These are phyloP conservation scores for Notospermus geniculatus DNA, from an alignment of 1,140 invertebrate genomes.

Conservation along the genomic window DNA sequence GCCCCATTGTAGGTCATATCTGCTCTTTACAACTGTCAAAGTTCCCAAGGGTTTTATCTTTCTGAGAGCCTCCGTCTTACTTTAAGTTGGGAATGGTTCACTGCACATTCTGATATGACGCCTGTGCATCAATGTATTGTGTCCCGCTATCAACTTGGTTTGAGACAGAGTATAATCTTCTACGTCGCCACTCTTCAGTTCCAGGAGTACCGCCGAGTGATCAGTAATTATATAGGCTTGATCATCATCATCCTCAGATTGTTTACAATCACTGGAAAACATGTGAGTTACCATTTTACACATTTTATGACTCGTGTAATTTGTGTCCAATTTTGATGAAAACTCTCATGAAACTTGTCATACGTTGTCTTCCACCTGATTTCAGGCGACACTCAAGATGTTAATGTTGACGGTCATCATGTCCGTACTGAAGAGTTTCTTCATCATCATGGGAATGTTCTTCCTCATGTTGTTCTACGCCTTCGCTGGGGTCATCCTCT, in stretches of 20 bases:
- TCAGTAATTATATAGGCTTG: conserved; percentile 88
- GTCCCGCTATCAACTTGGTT: no score
- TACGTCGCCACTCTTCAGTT: no score
- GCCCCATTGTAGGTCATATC: no score
- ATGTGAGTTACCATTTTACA: conserved; percentile 65
- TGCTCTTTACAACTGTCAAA: no score
- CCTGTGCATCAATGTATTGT: no score
- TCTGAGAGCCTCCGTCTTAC: no score
- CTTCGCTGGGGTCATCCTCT: conserved; percentile 94
- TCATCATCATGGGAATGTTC: conserved; percentile 99
- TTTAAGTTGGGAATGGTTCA: no score
- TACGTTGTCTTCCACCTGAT: conserved; percentile 35
- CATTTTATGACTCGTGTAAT: no score
- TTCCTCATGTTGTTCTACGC: conserved; percentile 98
- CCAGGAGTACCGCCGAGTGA: background rate
- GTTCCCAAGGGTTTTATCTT: no score
- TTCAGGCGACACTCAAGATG: conserved; percentile 94
- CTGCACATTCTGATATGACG: no score
- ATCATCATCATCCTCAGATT: conserved; percentile 97
- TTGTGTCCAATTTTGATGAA: background rate
- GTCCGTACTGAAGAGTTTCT: conserved; percentile 99
- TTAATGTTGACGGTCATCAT: conserved; percentile 96
- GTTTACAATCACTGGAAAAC: conserved; percentile 98
- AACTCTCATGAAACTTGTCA: background rate
- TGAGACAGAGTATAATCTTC: no score